These are phyloP conservation scores for Notospermus geniculatus DNA, from an alignment of 1,140 invertebrate species.

Conservation along the genomic window DNA sequence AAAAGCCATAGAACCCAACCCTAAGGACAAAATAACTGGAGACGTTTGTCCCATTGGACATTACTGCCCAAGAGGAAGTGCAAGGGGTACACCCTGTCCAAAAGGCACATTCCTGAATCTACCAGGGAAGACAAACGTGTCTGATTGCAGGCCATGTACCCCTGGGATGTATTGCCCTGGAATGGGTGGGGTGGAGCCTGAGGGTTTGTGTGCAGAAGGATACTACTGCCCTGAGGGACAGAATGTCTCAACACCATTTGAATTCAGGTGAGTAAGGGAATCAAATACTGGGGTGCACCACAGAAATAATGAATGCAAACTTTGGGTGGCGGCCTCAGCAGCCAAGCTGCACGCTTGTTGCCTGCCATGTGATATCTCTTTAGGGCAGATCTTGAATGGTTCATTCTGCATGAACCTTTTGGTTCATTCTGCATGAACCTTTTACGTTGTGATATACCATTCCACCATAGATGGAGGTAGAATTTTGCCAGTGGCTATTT, in stretches of 20 bases:
- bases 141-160: conserved; percentile 43
- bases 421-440: no score
- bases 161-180: conserved; percentile 43
- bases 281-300: no score
- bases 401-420: no score
- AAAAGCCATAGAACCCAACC: conserved; percentile 28
- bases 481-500: background rate
- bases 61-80: conserved; percentile 42
- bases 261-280: conserved; percentile 42
- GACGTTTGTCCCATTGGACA: conserved; percentile 37
- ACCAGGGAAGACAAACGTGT: conserved; percentile 22
- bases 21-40: conserved; percentile 34
- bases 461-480: no score
- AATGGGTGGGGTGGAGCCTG: conserved; percentile 30
- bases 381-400: background rate
- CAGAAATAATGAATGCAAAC: no score
- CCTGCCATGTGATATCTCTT: no score
- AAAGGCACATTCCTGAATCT: conserved; percentile 44
- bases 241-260: conserved; percentile 40
- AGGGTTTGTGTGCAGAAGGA: conserved; percentile 40
- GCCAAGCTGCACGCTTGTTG: no score
- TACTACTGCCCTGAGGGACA: conserved; percentile 48
- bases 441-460: no score
- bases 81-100: conserved; percentile 35
- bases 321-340: no score